Base-by-base conservation (phyloP, 1,140 invertebrate species). In the Bilobella aurantiaca region DNA sequence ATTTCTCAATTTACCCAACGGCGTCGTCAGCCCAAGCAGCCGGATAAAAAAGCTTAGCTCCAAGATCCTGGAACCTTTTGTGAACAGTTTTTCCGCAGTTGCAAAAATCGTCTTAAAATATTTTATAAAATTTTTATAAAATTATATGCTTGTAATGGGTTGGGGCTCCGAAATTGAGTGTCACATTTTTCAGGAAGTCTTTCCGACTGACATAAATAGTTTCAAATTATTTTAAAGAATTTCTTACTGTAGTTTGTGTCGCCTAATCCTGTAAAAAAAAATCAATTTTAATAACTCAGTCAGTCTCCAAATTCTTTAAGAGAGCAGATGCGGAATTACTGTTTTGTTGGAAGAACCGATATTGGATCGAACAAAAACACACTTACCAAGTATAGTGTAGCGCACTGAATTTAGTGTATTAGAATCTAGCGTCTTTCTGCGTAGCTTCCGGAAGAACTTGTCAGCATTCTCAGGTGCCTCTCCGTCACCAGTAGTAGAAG, bases 1-100 rank as follows among this genome's bases (percentile, higher is more conserved):
- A 8, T n/a, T 63, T 28, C 23, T 63, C 47, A 47, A 62, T 72
- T 64, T 73, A 80, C 77, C 81, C 81, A 27, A 79, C 78, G 59
- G 78, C 81, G 77, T 84, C 82, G 77, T 84, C 82, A 49, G 78
- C 82, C 77, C 76, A 82, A 16, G 75, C 80, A 62, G 76, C 76
- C 1, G 72, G 59, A 73, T 79, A 82, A 71, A 83, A 82, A 25
- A 71, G 68, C 29, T 76, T 75, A 12, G 81, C 82, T 34, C 81
- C 80, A 14, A 82, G 74, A 25, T 78, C 74, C 65, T 76, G 67
- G 12, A 84, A 72, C 42, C 76, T 67, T 25, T 73, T 71, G 62
- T 82, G 76, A 28, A 84, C 60, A 23, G 69, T 72, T 69, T 81
- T 80, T 16, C 76, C 78, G 76, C 78, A 81, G 65, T 81, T 80